Conservation (phyloP, 2,888 invertebrate genomes). For the Beris morrisii region DNA sequence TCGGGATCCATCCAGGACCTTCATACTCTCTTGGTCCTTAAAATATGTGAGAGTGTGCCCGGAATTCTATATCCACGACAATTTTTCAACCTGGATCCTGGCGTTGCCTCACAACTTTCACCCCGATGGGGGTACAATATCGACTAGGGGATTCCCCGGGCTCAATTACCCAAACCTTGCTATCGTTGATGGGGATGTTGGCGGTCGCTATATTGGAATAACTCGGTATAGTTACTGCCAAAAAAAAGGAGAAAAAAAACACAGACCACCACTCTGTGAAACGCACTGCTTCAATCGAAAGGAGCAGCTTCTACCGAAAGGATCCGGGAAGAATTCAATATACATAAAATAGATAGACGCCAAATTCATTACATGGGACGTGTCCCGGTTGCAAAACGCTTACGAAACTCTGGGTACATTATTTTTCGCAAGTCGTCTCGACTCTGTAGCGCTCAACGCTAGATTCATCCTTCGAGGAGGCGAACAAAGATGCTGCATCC, state of each 20-base stretch:
- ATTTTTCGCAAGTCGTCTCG: no score
- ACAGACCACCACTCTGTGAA: no score
- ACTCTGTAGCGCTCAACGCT: no score
- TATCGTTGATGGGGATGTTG: neutral
- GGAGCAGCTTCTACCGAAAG: neutral
- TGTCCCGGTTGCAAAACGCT: slow-evolving; percentile 34
- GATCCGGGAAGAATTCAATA: slow-evolving; percentile 33
- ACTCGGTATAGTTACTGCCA: no score
- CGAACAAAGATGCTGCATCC: no score
- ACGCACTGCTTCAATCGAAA: no score
- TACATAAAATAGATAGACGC: slow-evolving; percentile 37
- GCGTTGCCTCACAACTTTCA: slow-evolving; percentile 18
- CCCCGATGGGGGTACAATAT: neutral
- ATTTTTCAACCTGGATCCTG: slow-evolving; percentile 33
- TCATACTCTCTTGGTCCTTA: slow-evolving; percentile 5
- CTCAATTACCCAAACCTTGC: slow-evolving; percentile 25
- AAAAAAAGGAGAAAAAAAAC: no score
- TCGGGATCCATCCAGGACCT: no score
- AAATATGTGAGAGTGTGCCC: slow-evolving; percentile 18
- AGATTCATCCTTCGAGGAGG: no score
- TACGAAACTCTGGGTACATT: no score
- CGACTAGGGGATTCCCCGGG: no score
- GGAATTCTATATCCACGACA: slow-evolving; percentile 35
- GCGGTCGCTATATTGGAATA: no score
- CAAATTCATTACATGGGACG: slow-evolving; percentile 37